phyloP scores from a whole-genome alignment of 2,888 invertebrate genomes.

The Caenorhabditis plicata region DNA sequence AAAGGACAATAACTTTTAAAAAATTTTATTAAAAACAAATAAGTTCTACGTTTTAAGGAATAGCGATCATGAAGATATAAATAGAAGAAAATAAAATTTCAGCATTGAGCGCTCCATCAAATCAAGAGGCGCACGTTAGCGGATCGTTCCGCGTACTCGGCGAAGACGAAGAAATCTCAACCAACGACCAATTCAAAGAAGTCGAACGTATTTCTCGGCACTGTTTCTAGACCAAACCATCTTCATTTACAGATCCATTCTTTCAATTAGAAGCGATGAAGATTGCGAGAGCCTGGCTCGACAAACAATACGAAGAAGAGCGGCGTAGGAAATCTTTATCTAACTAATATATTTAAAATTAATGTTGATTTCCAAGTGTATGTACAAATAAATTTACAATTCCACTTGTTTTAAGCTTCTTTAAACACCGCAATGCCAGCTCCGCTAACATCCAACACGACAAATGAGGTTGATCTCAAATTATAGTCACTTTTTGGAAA shows the following conservation, averaged over 20 bases:
- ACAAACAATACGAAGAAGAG: slow-evolving; percentile 27
- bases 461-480: slow-evolving; percentile 5
- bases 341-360: not conserved
- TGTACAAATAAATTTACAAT: not conserved
- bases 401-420: slow-evolving; percentile 3
- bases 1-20: no score
- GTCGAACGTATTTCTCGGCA: not conserved
- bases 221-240: not conserved
- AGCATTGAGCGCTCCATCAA: no score
- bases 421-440: slow-evolving; percentile 16
- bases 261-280: slow-evolving; percentile 34
- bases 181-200: not conserved
- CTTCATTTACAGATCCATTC: slow-evolving; percentile 23
- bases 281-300: slow-evolving; percentile 30
- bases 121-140: no score
- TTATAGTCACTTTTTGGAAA: no score
- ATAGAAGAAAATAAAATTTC: no score
- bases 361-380: not conserved
- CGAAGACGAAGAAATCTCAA: slow-evolving; percentile 17
- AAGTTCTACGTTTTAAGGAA: no score
- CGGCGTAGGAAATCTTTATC: no score
- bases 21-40: no score
- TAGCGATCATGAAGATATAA: no score
- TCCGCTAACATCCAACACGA: slow-evolving; percentile 26
- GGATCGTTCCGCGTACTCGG: slow-evolving; percentile 19